These are phyloP conservation scores for Alviniconcha strummeri DNA, from an alignment of 2,888 invertebrate species.

Conservation along the genomic window DNA sequence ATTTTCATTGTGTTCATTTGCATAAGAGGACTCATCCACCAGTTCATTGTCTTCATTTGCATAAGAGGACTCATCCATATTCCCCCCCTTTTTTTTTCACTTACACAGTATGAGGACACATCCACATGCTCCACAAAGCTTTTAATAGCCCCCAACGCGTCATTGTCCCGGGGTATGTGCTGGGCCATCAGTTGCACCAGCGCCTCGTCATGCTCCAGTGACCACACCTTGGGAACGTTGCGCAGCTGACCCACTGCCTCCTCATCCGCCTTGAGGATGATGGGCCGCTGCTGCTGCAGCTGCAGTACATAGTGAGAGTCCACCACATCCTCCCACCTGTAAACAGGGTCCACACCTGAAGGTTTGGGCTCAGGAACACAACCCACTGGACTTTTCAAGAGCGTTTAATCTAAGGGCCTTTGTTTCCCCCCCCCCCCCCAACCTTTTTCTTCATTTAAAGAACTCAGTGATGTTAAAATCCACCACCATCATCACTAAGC, in stretches of 20 bases:
- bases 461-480: too few relatives aligned
- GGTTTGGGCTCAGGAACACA: too few relatives aligned
- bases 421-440: too few relatives aligned
- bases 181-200: slow-evolving; percentile 68
- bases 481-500: too few relatives aligned
- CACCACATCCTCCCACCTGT: slow-evolving; percentile 68
- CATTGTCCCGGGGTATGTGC: slow-evolving; percentile 63
- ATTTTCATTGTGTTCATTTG: too few relatives aligned
- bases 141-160: slow-evolving; percentile 68
- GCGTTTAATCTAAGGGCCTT: too few relatives aligned
- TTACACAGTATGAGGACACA: slow-evolving; percentile 70
- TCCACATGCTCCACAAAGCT: slow-evolving; percentile 70
- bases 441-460: too few relatives aligned
- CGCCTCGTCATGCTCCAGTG: slow-evolving; percentile 69
- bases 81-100: slow-evolving; percentile 35
- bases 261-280: slow-evolving; percentile 53
- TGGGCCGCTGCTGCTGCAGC: slow-evolving; percentile 48
- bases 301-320: slow-evolving; percentile 63
- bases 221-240: slow-evolving; percentile 63
- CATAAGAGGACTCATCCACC: too few relatives aligned
- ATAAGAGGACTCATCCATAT: too few relatives aligned
- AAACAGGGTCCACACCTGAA: neutral
- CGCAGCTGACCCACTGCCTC: slow-evolving; percentile 60
- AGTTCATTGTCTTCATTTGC: too few relatives aligned
- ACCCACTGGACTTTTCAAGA: too few relatives aligned